Percentiles rank a stretch among this genome's conserved stretches.
phyloP scores from a whole-genome alignment of 2,113 vertebrate genomes.

The Hippopotamus amphibius region DNA sequence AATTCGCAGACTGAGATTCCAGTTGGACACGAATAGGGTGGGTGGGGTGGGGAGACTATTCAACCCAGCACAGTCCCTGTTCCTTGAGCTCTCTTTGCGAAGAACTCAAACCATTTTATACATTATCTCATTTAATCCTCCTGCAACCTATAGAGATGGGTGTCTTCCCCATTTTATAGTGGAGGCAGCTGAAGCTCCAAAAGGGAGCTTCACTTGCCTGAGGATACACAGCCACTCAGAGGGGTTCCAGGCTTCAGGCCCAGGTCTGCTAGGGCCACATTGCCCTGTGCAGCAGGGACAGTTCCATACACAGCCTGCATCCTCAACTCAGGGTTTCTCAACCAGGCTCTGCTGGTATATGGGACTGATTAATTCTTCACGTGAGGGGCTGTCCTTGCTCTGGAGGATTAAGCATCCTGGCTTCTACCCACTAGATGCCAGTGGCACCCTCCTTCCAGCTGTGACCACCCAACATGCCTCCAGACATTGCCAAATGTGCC shows the following conservation, averaged over 20 bases:
- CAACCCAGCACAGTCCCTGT: rapidly evolving
- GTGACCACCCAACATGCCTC: background rate
- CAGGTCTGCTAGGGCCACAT: background rate
- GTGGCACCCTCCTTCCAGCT: background rate
- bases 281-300: background rate
- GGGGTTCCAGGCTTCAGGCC: background rate
- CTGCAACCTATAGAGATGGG: rapidly evolving
- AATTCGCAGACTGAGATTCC: background rate
- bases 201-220: background rate
- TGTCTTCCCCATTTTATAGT: background rate
- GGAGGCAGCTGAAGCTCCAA: background rate
- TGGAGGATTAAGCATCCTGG: background rate
- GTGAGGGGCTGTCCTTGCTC: background rate
- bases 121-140: background rate
- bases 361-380: background rate
- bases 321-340: background rate
- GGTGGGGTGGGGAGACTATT: background rate
- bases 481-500: background rate
- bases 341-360: background rate
- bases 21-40: background rate
- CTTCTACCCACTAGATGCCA: background rate
- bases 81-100: background rate
- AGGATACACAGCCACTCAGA: background rate
- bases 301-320: background rate
- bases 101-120: background rate